phyloP scores from a whole-genome alignment of 1,140 invertebrate genomes.

The Drosophila mauritiana region DNA sequence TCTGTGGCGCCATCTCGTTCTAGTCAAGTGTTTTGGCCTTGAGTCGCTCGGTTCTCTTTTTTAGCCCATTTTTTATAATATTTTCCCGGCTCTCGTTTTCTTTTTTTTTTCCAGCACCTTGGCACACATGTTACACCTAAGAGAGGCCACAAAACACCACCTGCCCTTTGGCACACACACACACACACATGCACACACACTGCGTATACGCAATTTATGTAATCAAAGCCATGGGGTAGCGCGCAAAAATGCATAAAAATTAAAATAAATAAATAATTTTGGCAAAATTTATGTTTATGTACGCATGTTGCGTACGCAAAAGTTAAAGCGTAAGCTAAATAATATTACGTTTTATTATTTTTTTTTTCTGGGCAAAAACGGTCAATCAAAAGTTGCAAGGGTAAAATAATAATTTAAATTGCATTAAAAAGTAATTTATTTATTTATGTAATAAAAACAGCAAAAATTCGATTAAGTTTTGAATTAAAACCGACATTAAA shows the following conservation, averaged over 20 bases:
- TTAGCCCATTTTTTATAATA: constrained; percentile 23
- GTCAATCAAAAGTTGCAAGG: neutral
- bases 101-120: constrained; percentile 40
- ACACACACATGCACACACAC: constrained; percentile 13
- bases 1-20: constrained; percentile 44
- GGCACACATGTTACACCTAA: constrained; percentile 46
- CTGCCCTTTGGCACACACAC: neutral
- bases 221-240: constrained; percentile 20
- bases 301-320: constrained; percentile 6
- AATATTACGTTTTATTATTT: neutral
- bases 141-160: constrained; percentile 5
- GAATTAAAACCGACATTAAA: neutral
- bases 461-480: too few species aligned
- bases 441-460: too few species aligned
- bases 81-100: neutral
- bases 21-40: constrained; percentile 50
- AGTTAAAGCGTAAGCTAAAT: neutral
- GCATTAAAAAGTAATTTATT: too few species aligned
- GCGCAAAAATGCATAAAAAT: constrained; percentile 28
- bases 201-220: constrained; percentile 47
- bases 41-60: constrained; percentile 30
- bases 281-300: constrained; percentile 11
- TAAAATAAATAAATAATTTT: constrained; percentile 41
- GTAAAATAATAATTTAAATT: neutral
- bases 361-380: neutral